phyloP scores from a whole-genome alignment of 2,888 invertebrate species.

The Gisinianus flammeolus region DNA sequence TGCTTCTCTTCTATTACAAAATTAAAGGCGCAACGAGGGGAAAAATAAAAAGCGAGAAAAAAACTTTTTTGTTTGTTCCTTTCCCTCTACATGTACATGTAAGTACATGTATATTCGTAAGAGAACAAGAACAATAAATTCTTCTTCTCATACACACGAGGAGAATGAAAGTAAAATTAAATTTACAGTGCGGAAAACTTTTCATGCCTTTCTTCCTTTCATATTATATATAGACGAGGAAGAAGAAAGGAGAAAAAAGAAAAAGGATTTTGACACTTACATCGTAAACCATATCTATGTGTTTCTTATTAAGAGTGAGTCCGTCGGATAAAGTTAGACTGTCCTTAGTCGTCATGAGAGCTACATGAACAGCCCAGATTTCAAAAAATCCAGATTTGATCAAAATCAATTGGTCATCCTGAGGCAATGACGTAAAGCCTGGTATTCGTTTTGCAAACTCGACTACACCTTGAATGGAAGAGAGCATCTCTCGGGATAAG shows the following conservation, averaged over 20 bases:
- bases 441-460: conserved; percentile 96
- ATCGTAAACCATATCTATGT: conserved; percentile 86
- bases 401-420: conserved; percentile 95
- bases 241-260: neutral
- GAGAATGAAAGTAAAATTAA: too few species aligned
- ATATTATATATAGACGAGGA: conserved; percentile 5
- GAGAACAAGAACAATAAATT: neutral
- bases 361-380: conserved; percentile 88
- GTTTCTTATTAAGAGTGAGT: conserved; percentile 78
- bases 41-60: neutral
- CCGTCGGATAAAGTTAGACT: conserved; percentile 90
- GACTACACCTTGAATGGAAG: conserved; percentile 90
- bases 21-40: neutral
- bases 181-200: too few species aligned
- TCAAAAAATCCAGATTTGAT: conserved; percentile 97
- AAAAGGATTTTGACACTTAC: conserved; percentile 68
- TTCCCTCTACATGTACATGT: neutral
- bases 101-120: neutral
- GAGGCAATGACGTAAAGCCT: conserved; percentile 84
- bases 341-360: conserved; percentile 72
- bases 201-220: too few species aligned
- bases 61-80: neutral
- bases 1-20: too few species aligned
- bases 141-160: neutral
- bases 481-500: conserved; percentile 83